Percentiles rank a stretch among this genome's conserved stretches.
Conservation (phyloP, 1,140 invertebrate genomes). For the Magallana ariakensis region DNA sequence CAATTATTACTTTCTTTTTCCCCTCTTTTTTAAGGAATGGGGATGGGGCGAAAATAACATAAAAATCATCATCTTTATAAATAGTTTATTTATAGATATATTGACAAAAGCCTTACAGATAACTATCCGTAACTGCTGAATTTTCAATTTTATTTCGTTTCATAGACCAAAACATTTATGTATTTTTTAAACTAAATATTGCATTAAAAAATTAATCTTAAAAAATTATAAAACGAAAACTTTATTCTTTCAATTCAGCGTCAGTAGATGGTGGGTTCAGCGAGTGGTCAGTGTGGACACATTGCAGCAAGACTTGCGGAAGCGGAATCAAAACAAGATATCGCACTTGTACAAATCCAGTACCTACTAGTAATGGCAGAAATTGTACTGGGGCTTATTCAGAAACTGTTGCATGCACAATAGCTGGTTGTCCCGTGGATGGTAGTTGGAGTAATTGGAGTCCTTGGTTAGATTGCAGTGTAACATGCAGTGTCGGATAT, state of each 20-base stretch:
- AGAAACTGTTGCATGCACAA: constrained; percentile 58
- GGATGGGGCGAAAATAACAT: too few relatives aligned
- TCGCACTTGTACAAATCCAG: constrained; percentile 60
- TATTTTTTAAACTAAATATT: too few relatives aligned
- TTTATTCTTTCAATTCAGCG: background rate
- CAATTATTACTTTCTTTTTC: too few relatives aligned
- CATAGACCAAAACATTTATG: too few relatives aligned
- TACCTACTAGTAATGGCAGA: constrained; percentile 60
- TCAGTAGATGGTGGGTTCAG: constrained; percentile 70
- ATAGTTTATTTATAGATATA: too few relatives aligned
- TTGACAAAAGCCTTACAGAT: too few relatives aligned
- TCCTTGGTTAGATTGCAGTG: constrained; percentile 9
- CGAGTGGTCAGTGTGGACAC: constrained; percentile 87
- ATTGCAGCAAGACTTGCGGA: constrained; percentile 93
- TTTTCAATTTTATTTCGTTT: too few relatives aligned
- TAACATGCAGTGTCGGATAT: constrained; percentile 5
- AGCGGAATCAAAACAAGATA: constrained; percentile 88
- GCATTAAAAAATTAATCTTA: too few relatives aligned
- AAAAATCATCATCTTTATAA: too few relatives aligned
- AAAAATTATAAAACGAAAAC: too few relatives aligned
- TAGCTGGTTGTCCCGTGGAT: constrained; percentile 6
- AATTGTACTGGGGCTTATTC: constrained; percentile 60
- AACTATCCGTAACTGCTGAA: too few relatives aligned
- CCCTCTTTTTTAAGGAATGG: too few relatives aligned
- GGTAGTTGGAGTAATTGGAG: constrained; percentile 29